phyloP scores from a whole-genome alignment of 2,797 vertebrate species.

The Crenichthys baileyi region DNA sequence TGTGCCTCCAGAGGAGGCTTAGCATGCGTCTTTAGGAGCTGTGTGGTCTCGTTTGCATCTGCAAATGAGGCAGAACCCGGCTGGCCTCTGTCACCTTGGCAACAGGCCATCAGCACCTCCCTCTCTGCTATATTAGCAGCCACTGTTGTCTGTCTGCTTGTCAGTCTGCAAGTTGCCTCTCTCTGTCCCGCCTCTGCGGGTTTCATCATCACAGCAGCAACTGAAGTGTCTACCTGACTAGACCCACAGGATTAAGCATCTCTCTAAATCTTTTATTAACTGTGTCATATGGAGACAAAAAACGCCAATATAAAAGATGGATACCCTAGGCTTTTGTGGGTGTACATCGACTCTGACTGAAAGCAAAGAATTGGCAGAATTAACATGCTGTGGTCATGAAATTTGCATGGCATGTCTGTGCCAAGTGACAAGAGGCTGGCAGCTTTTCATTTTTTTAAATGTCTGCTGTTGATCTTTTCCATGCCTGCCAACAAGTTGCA shows the following conservation, averaged over 20 bases:
- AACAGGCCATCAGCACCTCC: conserved; percentile 82
- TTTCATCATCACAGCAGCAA: conserved; percentile 56
- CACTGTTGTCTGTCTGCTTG: conserved; percentile 77
- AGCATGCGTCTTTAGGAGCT: conserved; percentile 62
- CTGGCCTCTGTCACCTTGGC: conserved; percentile 83
- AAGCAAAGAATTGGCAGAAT: conserved; percentile 61
- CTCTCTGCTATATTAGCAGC: conserved; percentile 70
- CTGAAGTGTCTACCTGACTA: conserved; percentile 62
- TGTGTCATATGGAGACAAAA: conserved; percentile 57
- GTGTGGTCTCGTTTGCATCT: conserved; percentile 81
- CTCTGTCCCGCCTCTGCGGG: conserved; percentile 59
- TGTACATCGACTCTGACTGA: conserved; percentile 63
- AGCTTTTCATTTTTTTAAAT: conserved; percentile 45
- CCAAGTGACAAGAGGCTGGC: conserved; percentile 62
- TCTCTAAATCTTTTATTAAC: conserved; percentile 66
- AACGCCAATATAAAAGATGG: conserved; percentile 68
- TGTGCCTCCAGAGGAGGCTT: conserved; percentile 69
- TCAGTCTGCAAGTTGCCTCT: conserved; percentile 75
- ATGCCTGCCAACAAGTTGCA: conserved; percentile 66
- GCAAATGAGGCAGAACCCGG: conserved; percentile 80
- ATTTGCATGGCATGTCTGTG: conserved; percentile 67
- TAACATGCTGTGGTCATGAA: conserved; percentile 72
- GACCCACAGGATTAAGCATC: conserved; percentile 61
- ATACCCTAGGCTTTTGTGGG: conserved; percentile 59
- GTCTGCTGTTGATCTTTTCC: conserved; percentile 63